phyloP scores from a whole-genome alignment of 2,113 vertebrate genomes.

The Willisornis vidua region DNA sequence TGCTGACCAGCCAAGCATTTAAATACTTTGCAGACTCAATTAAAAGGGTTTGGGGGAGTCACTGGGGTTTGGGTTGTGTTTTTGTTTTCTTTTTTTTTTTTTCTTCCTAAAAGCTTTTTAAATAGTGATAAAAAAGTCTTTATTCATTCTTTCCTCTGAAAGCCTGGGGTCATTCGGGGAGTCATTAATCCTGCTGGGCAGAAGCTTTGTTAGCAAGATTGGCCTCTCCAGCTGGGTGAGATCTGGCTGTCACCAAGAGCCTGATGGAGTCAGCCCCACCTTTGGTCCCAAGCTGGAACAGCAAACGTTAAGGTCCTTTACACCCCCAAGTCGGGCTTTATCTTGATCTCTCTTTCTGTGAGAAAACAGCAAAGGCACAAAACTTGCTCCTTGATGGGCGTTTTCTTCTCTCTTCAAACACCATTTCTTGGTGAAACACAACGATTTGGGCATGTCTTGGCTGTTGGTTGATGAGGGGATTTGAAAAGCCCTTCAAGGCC shows the following conservation, averaged over 20 bases:
- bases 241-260: not conserved
- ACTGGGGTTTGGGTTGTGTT: not conserved
- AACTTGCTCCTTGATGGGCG: not conserved
- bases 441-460: not conserved
- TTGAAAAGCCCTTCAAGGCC: not conserved
- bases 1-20: conserved; percentile 22
- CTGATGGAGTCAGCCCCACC: not conserved
- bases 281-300: not conserved
- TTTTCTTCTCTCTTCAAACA: not conserved
- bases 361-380: not conserved
- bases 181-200: conserved; percentile 61
- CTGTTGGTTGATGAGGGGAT: not conserved
- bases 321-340: fast-evolving
- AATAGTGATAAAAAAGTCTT: conserved; percentile 4
- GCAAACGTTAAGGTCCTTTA: not conserved
- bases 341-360: not conserved
- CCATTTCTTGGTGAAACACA: not conserved
- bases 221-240: not conserved
- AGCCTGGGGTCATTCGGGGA: not conserved
- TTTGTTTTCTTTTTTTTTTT: not conserved
- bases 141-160: not conserved
- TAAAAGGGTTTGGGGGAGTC: not conserved
- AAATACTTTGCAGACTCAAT: conserved; percentile 34
- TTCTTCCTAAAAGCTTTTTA: conserved; percentile 20
- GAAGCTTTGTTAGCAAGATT: conserved; percentile 23